Base-by-base conservation (phyloP, 2,888 invertebrate genomes). In the Osedax fenrisi region DNA sequence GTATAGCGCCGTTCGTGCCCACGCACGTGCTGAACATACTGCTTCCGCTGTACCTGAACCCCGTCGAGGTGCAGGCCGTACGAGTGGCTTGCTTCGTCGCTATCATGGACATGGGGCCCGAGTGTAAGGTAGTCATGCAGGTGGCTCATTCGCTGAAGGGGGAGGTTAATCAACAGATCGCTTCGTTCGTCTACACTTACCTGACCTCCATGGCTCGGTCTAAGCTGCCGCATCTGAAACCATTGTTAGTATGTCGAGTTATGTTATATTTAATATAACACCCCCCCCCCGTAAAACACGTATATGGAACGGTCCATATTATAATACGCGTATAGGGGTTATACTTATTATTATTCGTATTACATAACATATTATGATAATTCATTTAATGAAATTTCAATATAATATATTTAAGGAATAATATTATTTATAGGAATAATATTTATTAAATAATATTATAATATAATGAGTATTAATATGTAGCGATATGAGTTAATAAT, bases 161-260 rank as follows among this genome's bases (percentile, higher is more conserved):
- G 10, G 71, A 71, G 24, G 17, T 41, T 2, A 71, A 71, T 56
- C 22, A 23, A 13, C 71, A 71, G 2, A 41, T 71, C 0, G 71
- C 71, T 2, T 71, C 71, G 1, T 71, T 71, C 71, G 71, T 27
- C 22, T 71, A 71, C 24, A 27, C 71, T 41, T 71, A 71, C 71
- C 26, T 71, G 27, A 21, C 27, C 17, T 27, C 71, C 10, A 27
- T 71, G 41, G 23, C 41, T 3, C 26, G 24, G 22, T 26, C 71
- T 10, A 71, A 23, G 21, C 71, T 23, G 22, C 71, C 71, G 3
- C n/a, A 23, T 26, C 41, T 41, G 2, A 21, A 23, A 24, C 27
- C 2, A 2, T 23, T 71, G 71, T 71, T 25, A 68, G 69, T 26
- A 17, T 3, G n/a, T n/a, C n/a, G n/a, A n/a, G n/a, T n/a, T n/a